Evolutionary conservation across 2,113 vertebrate genomes (phyloP).

Genomic region (Notarius quadriscutis): DNA sequence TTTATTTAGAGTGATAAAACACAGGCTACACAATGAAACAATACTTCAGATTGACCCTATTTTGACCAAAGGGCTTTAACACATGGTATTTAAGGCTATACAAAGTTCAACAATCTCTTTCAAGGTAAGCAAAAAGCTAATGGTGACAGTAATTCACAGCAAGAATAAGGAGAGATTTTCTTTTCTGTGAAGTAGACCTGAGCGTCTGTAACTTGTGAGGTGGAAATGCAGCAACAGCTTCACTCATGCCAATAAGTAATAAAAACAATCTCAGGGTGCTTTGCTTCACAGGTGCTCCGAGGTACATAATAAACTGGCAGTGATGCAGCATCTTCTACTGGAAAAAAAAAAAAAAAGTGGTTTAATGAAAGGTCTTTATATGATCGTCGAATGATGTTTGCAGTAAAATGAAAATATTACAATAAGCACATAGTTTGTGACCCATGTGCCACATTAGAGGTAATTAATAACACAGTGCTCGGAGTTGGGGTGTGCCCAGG

Average conservation of each 20-base stretch:
- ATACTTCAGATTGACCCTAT: conserved; percentile 8
- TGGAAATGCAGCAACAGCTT: conserved; percentile 29
- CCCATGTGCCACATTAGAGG: conserved; percentile 29
- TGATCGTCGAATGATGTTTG: neutral
- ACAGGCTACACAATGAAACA: conserved; percentile 26
- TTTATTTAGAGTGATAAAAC: neutral
- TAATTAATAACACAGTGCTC: conserved; percentile 49
- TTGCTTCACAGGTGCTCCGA: conserved; percentile 26
- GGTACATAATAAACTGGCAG: conserved; percentile 40
- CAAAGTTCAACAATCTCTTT: conserved; percentile 40
- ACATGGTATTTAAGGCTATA: conserved; percentile 53
- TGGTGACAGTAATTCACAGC: conserved; percentile 33
- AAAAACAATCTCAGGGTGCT: conserved; percentile 29
- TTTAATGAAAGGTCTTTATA: conserved; percentile 13
- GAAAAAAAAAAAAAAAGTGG: neutral
- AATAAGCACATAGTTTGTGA: conserved; percentile 9
- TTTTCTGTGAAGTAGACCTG: conserved; percentile 46
- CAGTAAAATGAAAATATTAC: conserved; percentile 28
- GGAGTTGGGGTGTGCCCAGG: conserved; percentile 26
- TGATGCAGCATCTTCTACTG: conserved; percentile 35
- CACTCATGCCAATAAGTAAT: neutral
- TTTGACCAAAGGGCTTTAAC: conserved; percentile 25
- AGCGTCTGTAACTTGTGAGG: conserved; percentile 45
- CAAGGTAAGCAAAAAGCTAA: conserved; percentile 30
- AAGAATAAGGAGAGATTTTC: conserved; percentile 24